Percentiles rank a stretch among this genome's conserved stretches.
Conservation (phyloP, 2,113 vertebrate genomes). For the Calyptommatus sinebrachiatus region DNA sequence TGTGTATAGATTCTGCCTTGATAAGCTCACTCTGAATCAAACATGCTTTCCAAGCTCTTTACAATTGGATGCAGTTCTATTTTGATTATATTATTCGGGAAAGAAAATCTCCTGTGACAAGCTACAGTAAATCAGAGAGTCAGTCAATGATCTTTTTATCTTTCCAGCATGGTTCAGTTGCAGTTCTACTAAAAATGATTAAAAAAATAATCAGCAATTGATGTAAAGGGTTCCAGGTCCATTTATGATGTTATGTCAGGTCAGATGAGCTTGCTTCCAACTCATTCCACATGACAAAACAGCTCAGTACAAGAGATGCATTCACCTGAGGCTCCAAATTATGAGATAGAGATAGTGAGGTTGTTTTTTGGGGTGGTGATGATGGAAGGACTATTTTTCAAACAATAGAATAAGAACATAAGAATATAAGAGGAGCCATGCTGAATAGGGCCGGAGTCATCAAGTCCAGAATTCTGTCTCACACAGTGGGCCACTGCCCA, state of each 20-base stretch:
- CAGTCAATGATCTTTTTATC: conserved; percentile 32
- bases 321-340: conserved; percentile 46
- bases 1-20: not conserved
- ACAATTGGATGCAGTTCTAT: conserved; percentile 38
- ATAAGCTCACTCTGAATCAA: not conserved
- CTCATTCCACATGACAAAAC: conserved; percentile 54
- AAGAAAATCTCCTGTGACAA: conserved; percentile 37
- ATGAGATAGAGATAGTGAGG: conserved; percentile 7
- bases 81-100: conserved; percentile 48
- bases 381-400: no score
- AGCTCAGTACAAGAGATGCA: conserved; percentile 38
- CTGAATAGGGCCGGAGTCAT: no score
- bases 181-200: conserved; percentile 44
- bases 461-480: no score
- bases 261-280: conserved; percentile 51
- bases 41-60: not conserved
- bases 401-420: no score
- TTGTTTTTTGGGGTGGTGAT: conserved; percentile 8
- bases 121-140: conserved; percentile 35
- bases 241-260: conserved; percentile 42
- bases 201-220: conserved; percentile 49
- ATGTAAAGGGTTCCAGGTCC: conserved; percentile 50
- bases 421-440: no score
- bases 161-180: conserved; percentile 33
- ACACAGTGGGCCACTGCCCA: no score